Evolutionary conservation across 2,797 vertebrate genomes (phyloP), one percentile per base, ranked within the genome.

Genomic region (Sorex maritimensis): DNA sequence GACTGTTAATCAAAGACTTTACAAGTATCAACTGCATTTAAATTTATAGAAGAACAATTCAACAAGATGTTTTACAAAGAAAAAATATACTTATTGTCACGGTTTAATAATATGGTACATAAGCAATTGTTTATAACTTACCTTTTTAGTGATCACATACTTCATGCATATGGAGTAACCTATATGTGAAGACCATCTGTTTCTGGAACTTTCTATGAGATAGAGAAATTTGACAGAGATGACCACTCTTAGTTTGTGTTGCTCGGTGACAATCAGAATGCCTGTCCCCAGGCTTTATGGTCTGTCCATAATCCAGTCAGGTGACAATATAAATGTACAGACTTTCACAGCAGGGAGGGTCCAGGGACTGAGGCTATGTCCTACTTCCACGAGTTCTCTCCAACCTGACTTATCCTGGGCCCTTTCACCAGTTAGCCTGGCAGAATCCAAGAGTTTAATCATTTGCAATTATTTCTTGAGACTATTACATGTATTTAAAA

Each of bases 401-500:
- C 14, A 34, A 30, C 28, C 30, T 77, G 74, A 63, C 24, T 58
- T 21, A 6, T 74, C 34, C 67, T 67, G 49, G 55, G 80, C 19
- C 2, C 44, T 86, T 92, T 2, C 10, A 30, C 71, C 55, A 86
- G 55, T 85, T 88, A 65, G 49, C 77, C 81, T 77, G 61, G 55
- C n/a, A 86, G 34, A 9, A 41, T 86, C 69, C 71, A 28, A 78
- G 28, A 84, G 13, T 58, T 21, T 52, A 81, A 91, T 63, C 69
- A 92, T 86, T 93, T 83, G 65, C 26, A 88, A 93, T 92, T 88
- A 78, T 55, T 93, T 15, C 41, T 52, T 69, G 2, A 78, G 63
- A 93, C 74, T 78, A 49, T 91, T 86, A 78, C 6, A 94, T 14
- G 17, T 75, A 79, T 90, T 93, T 85, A 87, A 8, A 94, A 90